These are phyloP conservation scores for Sympetrum striolatum DNA, from an alignment of 2,888 invertebrate genomes.

Conservation along the genomic window DNA sequence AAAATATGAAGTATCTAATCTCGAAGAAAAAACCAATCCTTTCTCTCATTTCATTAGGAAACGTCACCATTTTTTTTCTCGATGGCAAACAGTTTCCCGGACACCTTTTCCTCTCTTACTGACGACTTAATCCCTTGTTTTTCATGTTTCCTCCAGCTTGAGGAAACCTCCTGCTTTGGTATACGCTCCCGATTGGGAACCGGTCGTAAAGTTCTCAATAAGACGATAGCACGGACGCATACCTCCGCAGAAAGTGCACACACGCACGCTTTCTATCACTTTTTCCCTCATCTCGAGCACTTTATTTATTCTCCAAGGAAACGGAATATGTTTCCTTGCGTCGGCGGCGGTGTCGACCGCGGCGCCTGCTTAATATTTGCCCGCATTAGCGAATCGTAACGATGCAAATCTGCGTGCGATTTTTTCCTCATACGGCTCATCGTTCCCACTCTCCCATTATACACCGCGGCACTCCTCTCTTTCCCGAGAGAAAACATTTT, in stretches of 20 bases:
- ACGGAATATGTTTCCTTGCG: not conserved
- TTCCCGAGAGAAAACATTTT: not conserved
- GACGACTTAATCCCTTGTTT: not conserved
- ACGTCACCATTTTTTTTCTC: too few species aligned
- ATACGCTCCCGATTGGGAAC: not conserved
- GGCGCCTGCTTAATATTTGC: not conserved
- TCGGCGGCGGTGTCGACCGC: not conserved
- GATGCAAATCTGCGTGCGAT: not conserved
- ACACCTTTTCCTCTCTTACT: not conserved
- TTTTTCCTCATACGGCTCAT: not conserved
- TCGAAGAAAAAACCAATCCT: too few species aligned
- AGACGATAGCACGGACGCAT: not conserved
- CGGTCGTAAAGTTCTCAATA: not conserved
- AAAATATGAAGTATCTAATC: too few species aligned
- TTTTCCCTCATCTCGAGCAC: not conserved
- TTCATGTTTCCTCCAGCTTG: not conserved
- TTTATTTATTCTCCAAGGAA: not conserved
- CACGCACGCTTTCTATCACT: not conserved
- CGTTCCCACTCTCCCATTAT: not conserved
- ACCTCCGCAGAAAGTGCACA: not conserved
- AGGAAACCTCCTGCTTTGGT: not conserved
- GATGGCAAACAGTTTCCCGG: too few species aligned
- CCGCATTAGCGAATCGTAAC: not conserved
- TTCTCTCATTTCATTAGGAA: too few species aligned
- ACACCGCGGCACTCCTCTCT: not conserved